Evolutionary conservation across 2,113 vertebrate species (phyloP).

Genomic region (Tetrax tetrax): DNA sequence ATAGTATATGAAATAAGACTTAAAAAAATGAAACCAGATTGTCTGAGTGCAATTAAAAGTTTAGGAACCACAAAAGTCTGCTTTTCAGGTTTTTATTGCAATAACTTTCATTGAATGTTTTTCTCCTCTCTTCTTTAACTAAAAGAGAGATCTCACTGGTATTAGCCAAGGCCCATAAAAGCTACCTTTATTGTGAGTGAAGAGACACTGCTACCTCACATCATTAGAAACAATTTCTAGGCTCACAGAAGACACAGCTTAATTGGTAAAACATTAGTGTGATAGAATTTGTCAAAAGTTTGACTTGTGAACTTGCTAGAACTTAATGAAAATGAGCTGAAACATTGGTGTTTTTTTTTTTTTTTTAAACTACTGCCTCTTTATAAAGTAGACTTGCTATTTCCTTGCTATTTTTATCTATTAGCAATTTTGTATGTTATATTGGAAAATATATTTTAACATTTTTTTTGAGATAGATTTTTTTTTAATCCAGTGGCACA

Average conservation of each 20-base stretch:
- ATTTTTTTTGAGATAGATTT: neutral
- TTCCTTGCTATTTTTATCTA: neutral
- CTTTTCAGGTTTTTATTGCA: neutral
- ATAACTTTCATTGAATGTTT: neutral
- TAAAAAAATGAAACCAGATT: neutral
- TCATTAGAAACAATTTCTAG: constrained; percentile 37
- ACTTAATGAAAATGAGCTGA: neutral
- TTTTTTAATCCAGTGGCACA: neutral
- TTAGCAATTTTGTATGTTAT: neutral
- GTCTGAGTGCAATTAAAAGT: neutral
- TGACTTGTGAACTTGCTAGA: neutral
- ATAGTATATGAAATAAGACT: neutral
- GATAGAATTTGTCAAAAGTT: constrained; percentile 23
- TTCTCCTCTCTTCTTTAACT: neutral
- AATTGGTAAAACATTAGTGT: constrained; percentile 54
- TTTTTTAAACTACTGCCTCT: neutral
- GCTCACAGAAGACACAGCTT: constrained; percentile 40
- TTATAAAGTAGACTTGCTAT: too few species aligned
- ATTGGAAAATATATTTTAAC: neutral
- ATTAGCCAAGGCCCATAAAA: constrained; percentile 28
- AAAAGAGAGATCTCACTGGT: neutral
- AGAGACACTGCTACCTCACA: neutral
- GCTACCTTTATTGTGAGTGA: neutral
- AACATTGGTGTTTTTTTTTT: neutral
- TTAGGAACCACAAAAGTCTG: neutral